Evolutionary conservation across 2,113 vertebrate species (phyloP), one percentile per base, ranked within the genome.

Genomic region (Oplegnathus fasciatus): DNA sequence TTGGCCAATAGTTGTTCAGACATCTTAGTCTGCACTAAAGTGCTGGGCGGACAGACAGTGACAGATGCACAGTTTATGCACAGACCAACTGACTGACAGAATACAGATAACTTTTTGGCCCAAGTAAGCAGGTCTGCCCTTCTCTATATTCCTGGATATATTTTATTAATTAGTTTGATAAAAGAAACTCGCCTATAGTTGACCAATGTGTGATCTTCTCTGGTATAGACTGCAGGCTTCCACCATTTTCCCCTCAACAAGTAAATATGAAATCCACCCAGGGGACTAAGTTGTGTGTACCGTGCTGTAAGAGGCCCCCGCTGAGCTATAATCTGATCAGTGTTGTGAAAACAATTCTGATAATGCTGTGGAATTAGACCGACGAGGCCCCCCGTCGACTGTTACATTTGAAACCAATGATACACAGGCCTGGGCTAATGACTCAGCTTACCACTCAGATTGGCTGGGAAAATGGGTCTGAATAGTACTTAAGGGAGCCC

Each of bases 271-370:
- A 79, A 75, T 80, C 74, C 52, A 75, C 78, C 78, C 87, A 28
- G 84, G 89, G 90, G 89, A 69, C 83, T 89, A 74, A 87, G 80
- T 89, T 91, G 86, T 91, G 91, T 91, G 89, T 91, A 81, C 88
- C 70, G 69, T 83, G 78, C 69, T 80, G 88, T 90, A 92, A 94
- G 92, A 89, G 90, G 83, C 91, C 92, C 94, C 95, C 77, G 85
- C 95, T 94, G 95, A 92, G 95, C 94, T 83, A 91, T 95, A 95
- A 96, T 95, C 94, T 95, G 92, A 96, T 95, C 94, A 94, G 89
- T 90, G 92, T 95, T 94, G 93, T 94, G 94, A 95, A 95, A 96
- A 96, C 95, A 95, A 95, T 95, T 94, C 90, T 91, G 92, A 95
- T 96, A 94, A 96, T 95, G 93, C 91, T 79, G 84, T 86, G 81